These are phyloP conservation scores for Paraplagusia blochii DNA, from an alignment of 2,113 vertebrate genomes.

Conservation along the genomic window DNA sequence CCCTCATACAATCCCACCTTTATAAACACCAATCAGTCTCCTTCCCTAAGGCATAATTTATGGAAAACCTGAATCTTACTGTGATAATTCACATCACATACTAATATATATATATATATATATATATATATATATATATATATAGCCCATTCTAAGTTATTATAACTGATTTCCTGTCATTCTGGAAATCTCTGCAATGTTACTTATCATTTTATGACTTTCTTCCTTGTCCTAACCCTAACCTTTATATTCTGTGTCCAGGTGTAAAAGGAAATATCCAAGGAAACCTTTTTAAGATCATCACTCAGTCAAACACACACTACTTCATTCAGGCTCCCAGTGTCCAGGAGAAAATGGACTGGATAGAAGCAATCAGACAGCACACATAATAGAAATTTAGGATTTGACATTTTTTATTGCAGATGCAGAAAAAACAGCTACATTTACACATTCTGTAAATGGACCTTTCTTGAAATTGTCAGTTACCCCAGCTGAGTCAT, in stretches of 20 bases:
- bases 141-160: too few relatives aligned
- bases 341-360: constrained; percentile 83
- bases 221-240: not conserved
- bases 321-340: constrained; percentile 95
- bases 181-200: too few relatives aligned
- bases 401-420: too few relatives aligned
- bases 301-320: constrained; percentile 85
- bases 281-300: constrained; percentile 96
- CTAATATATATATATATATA: too few relatives aligned
- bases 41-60: too few relatives aligned
- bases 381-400: constrained; percentile 60
- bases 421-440: not conserved
- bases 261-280: constrained; percentile 95
- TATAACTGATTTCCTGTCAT: too few relatives aligned
- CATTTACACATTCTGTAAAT: constrained; percentile 48
- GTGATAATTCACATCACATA: too few relatives aligned
- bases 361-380: constrained; percentile 89
- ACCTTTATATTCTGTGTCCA: constrained; percentile 41
- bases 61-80: too few relatives aligned
- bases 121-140: too few relatives aligned
- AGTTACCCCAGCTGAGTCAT: constrained; percentile 14
- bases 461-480: constrained; percentile 12
- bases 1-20: not conserved
- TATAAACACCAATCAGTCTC: not conserved
- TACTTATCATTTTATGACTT: not conserved